Conservation (phyloP, 1,140 invertebrate genomes). For the Stenopsyche tienmushanensis region DNA sequence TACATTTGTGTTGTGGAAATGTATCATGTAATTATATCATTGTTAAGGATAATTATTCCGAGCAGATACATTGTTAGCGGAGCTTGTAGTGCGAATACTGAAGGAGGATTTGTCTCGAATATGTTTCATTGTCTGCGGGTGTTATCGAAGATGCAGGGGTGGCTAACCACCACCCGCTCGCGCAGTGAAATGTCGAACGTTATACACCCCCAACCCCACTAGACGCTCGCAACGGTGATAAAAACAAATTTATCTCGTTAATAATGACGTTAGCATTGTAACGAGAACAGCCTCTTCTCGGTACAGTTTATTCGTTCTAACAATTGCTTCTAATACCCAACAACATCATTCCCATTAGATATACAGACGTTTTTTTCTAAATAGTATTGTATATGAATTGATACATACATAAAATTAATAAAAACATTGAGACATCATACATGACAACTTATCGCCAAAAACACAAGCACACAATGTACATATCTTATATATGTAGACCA, state of each 20-base stretch:
- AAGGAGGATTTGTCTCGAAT: slow-evolving; percentile 1
- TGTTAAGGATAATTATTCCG: slow-evolving; percentile 18
- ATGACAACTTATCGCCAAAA: too few species aligned
- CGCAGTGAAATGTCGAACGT: too few species aligned
- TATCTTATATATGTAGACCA: too few species aligned
- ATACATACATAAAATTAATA: too few species aligned
- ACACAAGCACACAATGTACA: too few species aligned
- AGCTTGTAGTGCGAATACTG: background rate
- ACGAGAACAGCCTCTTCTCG: background rate
- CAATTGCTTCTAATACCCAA: background rate
- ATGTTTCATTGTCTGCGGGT: background rate
- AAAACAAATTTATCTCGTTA: slow-evolving; percentile 14
- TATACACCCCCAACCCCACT: background rate
- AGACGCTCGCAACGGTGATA: background rate
- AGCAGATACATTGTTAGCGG: slow-evolving; percentile 9
- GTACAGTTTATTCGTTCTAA: background rate
- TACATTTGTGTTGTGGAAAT: slow-evolving; percentile 6
- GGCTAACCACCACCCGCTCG: too few species aligned
- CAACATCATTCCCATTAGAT: too few species aligned
- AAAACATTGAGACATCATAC: too few species aligned
- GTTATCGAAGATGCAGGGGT: background rate
- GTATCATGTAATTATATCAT: slow-evolving; percentile 26
- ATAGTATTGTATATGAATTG: too few species aligned
- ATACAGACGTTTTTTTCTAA: too few species aligned
- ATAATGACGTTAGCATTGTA: slow-evolving; percentile 4